Conservation (phyloP, 2,888 invertebrate genomes). For the Polyploca ridens region DNA sequence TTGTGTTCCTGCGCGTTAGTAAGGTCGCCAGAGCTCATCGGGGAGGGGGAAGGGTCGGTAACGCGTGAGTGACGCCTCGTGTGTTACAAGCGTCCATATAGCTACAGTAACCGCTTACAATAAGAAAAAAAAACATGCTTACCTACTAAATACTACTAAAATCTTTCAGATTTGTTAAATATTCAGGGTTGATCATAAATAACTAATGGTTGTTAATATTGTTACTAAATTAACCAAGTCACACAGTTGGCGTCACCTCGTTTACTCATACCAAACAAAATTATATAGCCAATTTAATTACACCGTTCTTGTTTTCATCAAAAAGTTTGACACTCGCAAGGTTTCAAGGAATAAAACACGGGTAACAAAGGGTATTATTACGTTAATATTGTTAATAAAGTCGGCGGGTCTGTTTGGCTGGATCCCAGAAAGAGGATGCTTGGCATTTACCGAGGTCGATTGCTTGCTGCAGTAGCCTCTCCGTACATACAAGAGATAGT, state of each 20-base stretch:
- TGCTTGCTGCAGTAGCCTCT: background rate
- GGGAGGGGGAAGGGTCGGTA: too few species aligned
- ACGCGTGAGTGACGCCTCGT: too few species aligned
- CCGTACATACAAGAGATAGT: background rate
- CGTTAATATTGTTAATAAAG: background rate
- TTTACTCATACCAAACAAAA: background rate
- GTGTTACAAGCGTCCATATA: too few species aligned
- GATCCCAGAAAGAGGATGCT: background rate
- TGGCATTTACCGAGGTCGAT: background rate
- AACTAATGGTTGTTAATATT: too few species aligned
- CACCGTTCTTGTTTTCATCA: background rate
- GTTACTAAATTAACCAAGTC: background rate
- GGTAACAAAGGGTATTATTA: conserved; percentile 1
- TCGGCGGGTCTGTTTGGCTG: background rate
- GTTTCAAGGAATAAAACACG: background rate
- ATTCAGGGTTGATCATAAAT: too few species aligned
- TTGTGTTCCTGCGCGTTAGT: too few species aligned
- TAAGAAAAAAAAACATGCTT: too few species aligned
- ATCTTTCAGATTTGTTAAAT: too few species aligned
- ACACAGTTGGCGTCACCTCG: background rate
- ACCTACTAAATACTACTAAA: too few species aligned
- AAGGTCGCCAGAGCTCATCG: too few species aligned
- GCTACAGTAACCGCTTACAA: too few species aligned
- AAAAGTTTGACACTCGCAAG: background rate
- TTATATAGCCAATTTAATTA: background rate